Evolutionary conservation across 2,888 invertebrate species (phyloP), one percentile per base, ranked within the genome.

Genomic region (Protonemura montana): DNA sequence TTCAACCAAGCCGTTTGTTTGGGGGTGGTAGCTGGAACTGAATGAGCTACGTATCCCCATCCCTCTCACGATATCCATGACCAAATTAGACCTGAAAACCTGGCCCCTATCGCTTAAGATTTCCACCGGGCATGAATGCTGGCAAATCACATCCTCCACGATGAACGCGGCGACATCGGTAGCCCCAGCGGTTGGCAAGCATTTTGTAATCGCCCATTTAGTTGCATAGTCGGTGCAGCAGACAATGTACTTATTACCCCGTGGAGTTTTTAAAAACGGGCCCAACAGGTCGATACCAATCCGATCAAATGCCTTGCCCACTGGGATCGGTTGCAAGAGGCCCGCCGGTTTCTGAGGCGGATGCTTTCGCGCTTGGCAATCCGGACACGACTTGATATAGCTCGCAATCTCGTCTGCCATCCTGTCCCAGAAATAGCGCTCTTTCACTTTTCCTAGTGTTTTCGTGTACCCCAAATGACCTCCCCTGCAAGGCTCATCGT

Each of bases 1-100:
- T 86, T 89, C 89, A 0, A 87, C 87, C 0, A 89, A 35, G 0
- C 89, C 89, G 59, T 89, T 89, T 21, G 0, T 35, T 16, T 87
- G 41, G 0, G 89, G 89, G 10, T 88, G 87, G 86, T 87, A 89
- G 0, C 88, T 86, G 0, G 88, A 85, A 13, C 89, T 89, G 27
- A 86, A 88, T 0, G 41, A 76, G 76, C 88, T 87, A 13, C 86
- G 77, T 16, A 88, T 85, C 7, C 87, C 87, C n/a, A 88, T 7
- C 0, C 42, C 42, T 10, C 59, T 16, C 0, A 85, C 26, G 21
- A 88, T 35, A 59, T 87, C 80, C 29, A 82, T 59, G n/a, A 89
- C 78, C 25, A 89, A 21, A 25, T 86, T 86, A 0, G 87, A 87
- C 0, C 83, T 29, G 76, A 89, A 89, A 59, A 87, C 87, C 0